These are phyloP conservation scores for Parascotia fuliginaria DNA, from an alignment of 2,888 invertebrate species.

Conservation along the genomic window DNA sequence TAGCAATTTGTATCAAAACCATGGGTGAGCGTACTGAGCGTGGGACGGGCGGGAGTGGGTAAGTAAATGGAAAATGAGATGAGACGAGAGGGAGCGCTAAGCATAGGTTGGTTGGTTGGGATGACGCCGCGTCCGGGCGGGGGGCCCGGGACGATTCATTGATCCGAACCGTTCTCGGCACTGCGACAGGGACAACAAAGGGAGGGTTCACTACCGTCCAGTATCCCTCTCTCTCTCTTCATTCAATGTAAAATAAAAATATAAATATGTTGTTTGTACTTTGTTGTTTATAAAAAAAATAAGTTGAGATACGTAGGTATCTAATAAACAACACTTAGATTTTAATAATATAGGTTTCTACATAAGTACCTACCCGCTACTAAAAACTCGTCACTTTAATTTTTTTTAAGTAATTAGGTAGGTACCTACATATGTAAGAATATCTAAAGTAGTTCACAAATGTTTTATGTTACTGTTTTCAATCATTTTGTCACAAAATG, in stretches of 20 bases:
- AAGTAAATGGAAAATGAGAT: conserved; percentile 43
- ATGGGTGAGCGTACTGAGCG: conserved; percentile 20
- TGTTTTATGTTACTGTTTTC: too few species aligned
- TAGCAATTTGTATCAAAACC: conserved; percentile 17
- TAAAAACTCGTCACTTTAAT: not conserved
- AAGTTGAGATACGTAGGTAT: too few species aligned
- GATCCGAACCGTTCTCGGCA: conserved; percentile 81
- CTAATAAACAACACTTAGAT: too few species aligned
- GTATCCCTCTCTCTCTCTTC: conserved; percentile 58
- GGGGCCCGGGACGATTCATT: conserved; percentile 81
- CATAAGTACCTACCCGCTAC: too few species aligned
- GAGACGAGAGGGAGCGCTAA: conserved; percentile 56
- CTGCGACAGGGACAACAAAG: conserved; percentile 69
- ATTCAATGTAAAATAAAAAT: conserved; percentile 42
- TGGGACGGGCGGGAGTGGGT: conserved; percentile 17
- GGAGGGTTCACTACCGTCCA: conserved; percentile 49
- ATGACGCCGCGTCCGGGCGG: conserved; percentile 65
- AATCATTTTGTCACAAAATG: not conserved
- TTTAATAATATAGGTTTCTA: too few species aligned
- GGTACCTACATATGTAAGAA: too few species aligned
- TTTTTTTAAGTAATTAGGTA: not conserved
- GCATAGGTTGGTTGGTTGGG: conserved; percentile 47
- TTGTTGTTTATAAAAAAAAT: too few species aligned
- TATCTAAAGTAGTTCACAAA: too few species aligned
- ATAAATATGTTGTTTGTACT: too few species aligned